Evolutionary conservation across 1,140 invertebrate genomes (phyloP).

Genomic region (Psilanteris sp.): DNA sequence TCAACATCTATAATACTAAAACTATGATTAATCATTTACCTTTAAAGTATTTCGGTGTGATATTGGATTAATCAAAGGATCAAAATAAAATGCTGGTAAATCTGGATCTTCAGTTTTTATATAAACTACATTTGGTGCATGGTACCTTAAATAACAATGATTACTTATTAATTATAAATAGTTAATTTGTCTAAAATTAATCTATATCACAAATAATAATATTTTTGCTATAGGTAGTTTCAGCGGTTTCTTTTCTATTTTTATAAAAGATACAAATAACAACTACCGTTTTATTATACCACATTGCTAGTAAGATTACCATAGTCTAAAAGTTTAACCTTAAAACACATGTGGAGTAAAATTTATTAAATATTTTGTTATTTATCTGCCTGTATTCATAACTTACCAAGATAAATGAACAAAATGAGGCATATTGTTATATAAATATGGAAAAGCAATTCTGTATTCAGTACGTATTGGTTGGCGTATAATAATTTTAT

Average conservation of each 20-base stretch:
- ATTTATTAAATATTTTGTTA: too few relatives aligned
- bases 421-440: constrained; percentile 98
- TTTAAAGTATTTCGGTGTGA: constrained; percentile 95
- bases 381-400: too few relatives aligned
- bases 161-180: too few relatives aligned
- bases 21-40: too few relatives aligned
- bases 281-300: constrained; percentile 77
- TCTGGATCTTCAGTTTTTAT: constrained; percentile 99
- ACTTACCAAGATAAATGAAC: constrained; percentile 96
- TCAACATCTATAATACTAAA: too few relatives aligned
- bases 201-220: too few relatives aligned
- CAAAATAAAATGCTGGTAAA: constrained; percentile 99
- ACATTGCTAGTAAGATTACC: constrained; percentile 79
- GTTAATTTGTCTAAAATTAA: too few relatives aligned
- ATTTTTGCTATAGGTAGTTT: constrained; percentile 76
- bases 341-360: constrained; percentile 78
- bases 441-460: constrained; percentile 99
- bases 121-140: constrained; percentile 98
- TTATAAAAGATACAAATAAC: constrained; percentile 78
- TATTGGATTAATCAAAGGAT: constrained; percentile 99
- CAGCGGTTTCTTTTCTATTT: constrained; percentile 78
- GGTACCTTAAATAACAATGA: constrained; percentile 88
- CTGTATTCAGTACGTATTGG: constrained; percentile 99
- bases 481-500: constrained; percentile 99
- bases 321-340: constrained; percentile 63